Evolutionary conservation across 2,113 vertebrate genomes (phyloP).

Genomic region (Peromyscus maniculatus): DNA sequence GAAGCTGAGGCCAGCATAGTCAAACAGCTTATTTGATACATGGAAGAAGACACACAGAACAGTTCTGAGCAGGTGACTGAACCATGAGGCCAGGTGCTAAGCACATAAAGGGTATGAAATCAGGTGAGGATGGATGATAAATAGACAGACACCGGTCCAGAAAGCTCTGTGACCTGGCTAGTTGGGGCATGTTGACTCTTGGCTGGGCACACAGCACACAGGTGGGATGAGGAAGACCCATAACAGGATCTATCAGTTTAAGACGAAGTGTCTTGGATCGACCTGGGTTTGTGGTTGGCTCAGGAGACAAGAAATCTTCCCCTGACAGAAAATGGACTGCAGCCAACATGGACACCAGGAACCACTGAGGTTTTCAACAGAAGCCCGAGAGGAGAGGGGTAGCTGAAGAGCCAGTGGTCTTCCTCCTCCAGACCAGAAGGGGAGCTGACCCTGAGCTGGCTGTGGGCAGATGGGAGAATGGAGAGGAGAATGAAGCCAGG

Average conservation of each 20-base stretch:
- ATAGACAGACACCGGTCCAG: neutral
- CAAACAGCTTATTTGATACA: neutral
- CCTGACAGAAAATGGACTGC: neutral
- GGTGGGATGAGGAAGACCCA: neutral
- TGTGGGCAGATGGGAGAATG: neutral
- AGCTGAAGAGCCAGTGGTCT: neutral
- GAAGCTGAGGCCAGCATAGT: neutral
- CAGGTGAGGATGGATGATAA: fast-evolving
- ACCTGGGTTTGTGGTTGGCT: neutral
- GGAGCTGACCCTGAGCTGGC: neutral
- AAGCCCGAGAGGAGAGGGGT: neutral
- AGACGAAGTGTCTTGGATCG: neutral
- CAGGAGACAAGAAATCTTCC: neutral
- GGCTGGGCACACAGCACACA: neutral
- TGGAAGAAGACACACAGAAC: neutral
- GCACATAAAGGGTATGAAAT: neutral
- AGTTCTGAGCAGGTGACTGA: neutral
- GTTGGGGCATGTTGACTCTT: neutral
- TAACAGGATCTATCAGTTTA: neutral
- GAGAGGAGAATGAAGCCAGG: neutral
- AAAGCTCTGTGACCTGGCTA: neutral
- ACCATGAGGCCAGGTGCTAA: neutral
- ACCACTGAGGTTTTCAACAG: neutral
- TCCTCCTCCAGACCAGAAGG: neutral
- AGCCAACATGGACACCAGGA: neutral